Evolutionary conservation across 1,140 invertebrate genomes (phyloP), one percentile per base, ranked within the genome.

Genomic region (Adoxophyes honmai): DNA sequence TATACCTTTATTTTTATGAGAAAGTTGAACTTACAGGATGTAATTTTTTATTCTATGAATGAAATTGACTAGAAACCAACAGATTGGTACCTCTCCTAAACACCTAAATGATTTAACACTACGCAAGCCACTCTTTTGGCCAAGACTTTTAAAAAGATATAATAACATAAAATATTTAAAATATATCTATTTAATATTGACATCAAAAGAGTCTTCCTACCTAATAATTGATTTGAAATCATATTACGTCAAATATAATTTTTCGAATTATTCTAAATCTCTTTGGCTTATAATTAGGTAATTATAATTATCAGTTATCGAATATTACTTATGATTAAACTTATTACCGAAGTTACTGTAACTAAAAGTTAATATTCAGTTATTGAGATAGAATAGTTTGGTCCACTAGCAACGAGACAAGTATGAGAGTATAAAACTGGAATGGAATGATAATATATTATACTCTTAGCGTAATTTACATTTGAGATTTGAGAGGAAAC

Each of bases 31-130:
- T 44, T 44, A 44, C 39, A 16, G 14, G 13, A 44, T 44, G 39
- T 44, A 44, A 1, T 44, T n/a, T n/a, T 44, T 44, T 44, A 44
- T 21, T 11, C 10, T 33, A 52, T 34, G n/a, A 64, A 67, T 72
- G 59, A 72, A 78, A 76, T 80, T 80, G 78, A 80, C 78, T 80
- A 80, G 78, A 80, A 71, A 65, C 18, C 55, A 64, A 62, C 18
- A 48, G 59, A 62, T 60, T 57, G 55, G 62, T 65, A 60, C 64
- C 44, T 14, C 10, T 1, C 13, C 61, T 66, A 66, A 54, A 37
- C 55, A 68, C 52, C 57, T 64, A 36, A 52, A 14, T 10, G 13
- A 15, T 7, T 55, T 13, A 42, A 57, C 13, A 38, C 21, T 13
- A 52, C 18, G 42, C 15, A 14, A 28, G 16, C 54, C 13, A 33